Conservation (phyloP, 2,797 vertebrate species). For the Aulostomus chinensis region DNA sequence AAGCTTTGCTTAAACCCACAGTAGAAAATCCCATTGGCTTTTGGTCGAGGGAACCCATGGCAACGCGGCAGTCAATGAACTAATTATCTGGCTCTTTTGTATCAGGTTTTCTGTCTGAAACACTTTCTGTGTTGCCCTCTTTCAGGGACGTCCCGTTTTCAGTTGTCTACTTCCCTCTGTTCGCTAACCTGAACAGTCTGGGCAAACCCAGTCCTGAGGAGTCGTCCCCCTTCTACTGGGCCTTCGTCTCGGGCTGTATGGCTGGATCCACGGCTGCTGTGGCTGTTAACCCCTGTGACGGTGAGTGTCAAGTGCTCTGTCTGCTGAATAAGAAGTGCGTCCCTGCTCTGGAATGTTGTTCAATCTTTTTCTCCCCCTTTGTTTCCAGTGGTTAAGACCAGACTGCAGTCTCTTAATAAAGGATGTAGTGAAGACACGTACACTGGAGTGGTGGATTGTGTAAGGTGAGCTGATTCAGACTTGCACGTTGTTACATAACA, state of each 20-base stretch:
- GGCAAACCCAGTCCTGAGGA: conserved; percentile 70
- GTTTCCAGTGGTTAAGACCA: conserved; percentile 84
- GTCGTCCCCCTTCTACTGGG: conserved; percentile 81
- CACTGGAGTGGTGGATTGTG: conserved; percentile 81
- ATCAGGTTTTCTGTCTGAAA: no score
- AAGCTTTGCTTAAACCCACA: no score
- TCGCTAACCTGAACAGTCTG: conserved; percentile 82
- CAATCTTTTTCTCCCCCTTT: not conserved
- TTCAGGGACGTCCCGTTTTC: conserved; percentile 87
- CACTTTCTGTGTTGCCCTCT: no score
- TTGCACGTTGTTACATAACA: not conserved
- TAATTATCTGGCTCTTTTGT: no score
- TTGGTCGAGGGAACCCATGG: no score
- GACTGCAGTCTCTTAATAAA: conserved; percentile 84
- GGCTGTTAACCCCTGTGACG: conserved; percentile 85
- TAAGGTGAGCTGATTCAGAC: conserved; percentile 55
- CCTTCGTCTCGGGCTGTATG: conserved; percentile 82
- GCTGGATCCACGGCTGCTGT: conserved; percentile 85
- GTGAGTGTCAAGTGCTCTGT: conserved; percentile 49
- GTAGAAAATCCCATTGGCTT: no score
- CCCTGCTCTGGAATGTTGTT: not conserved
- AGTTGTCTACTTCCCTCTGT: conserved; percentile 85
- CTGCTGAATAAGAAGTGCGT: not conserved
- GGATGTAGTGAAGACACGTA: conserved; percentile 83
- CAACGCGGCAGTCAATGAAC: no score